phyloP scores from a whole-genome alignment of 2,888 invertebrate genomes.

The Caenorhabditis afra region DNA sequence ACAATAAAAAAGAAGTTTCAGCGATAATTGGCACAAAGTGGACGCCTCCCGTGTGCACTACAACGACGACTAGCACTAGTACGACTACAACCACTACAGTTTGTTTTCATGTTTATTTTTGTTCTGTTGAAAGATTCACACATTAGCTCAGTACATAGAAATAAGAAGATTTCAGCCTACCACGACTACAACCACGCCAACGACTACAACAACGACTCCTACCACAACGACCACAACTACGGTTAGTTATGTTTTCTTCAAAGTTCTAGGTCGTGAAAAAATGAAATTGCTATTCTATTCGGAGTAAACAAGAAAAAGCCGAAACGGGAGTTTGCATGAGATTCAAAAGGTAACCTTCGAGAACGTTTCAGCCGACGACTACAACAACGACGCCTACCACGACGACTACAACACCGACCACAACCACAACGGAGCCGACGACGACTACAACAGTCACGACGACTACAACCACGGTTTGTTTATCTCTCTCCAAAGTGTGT shows the following conservation, averaged over 20 bases:
- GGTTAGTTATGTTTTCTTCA: too few species aligned
- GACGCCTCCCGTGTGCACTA: background rate
- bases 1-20: background rate
- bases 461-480: background rate
- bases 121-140: too few species aligned
- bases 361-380: too few species aligned
- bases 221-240: too few species aligned
- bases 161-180: background rate
- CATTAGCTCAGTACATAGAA: too few species aligned
- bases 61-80: background rate
- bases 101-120: background rate
- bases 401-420: background rate
- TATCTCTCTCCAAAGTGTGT: background rate
- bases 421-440: background rate
- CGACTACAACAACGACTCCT: too few species aligned
- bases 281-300: too few species aligned
- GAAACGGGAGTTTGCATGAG: too few species aligned
- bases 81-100: slow-evolving; percentile 2
- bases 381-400: too few species aligned
- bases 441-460: slow-evolving; percentile 2
- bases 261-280: too few species aligned
- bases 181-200: background rate
- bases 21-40: background rate
- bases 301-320: too few species aligned
- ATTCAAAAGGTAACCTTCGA: too few species aligned